Percentiles rank a stretch among this genome's conserved stretches.
Evolutionary conservation across 2,797 vertebrate species (phyloP).

Genomic region (Poecile montanus): DNA sequence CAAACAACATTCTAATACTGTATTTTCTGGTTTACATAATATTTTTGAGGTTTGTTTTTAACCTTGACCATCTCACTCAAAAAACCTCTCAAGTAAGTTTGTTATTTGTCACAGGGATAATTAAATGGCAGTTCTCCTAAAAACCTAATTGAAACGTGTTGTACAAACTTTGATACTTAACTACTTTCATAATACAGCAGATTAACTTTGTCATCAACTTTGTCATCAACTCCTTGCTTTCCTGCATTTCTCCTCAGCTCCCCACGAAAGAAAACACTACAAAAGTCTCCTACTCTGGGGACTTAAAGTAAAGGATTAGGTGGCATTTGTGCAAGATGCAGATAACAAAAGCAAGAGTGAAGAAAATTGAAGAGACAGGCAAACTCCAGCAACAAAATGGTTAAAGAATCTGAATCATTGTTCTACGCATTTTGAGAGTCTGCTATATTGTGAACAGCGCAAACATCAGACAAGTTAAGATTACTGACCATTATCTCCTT

Average conservation of each 20-base stretch:
- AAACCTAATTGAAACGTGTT: conserved; percentile 16
- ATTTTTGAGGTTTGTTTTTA: not conserved
- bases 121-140: not conserved
- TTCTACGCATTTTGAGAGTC: conserved; percentile 77
- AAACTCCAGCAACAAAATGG: conserved; percentile 82
- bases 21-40: not conserved
- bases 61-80: not conserved
- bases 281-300: conserved; percentile 61
- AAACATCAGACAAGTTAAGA: conserved; percentile 94
- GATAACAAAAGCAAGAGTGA: conserved; percentile 84
- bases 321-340: conserved; percentile 80
- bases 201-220: conserved; percentile 68
- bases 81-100: not conserved
- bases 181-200: conserved; percentile 59
- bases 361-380: conserved; percentile 91
- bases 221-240: conserved; percentile 10
- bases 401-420: conserved; percentile 83
- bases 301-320: conserved; percentile 78
- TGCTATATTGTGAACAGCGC: conserved; percentile 81
- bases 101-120: not conserved
- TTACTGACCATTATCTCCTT: conserved; percentile 90
- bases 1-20: not conserved
- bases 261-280: conserved; percentile 51
- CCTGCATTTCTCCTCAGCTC: conserved; percentile 45
- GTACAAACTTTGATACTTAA: conserved; percentile 13